Percentiles rank a stretch among this genome's conserved stretches.
phyloP scores from a whole-genome alignment of 2,113 vertebrate species.

The Pseudorhombus dupliciocellatus region DNA sequence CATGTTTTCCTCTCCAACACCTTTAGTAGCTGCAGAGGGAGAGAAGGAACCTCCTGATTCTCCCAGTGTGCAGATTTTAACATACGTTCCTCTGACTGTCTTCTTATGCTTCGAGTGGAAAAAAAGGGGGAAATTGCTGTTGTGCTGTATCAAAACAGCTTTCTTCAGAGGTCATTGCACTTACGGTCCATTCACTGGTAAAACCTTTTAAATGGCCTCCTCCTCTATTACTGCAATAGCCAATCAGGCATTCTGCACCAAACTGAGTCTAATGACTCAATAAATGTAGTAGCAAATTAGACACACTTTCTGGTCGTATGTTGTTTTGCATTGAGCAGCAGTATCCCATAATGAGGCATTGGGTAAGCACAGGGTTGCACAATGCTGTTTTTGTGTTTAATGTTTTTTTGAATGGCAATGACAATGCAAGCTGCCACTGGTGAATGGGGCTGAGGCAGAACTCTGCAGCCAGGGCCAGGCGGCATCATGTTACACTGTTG shows the following conservation, averaged over 20 bases:
- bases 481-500: conserved; percentile 60
- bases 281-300: conserved; percentile 52
- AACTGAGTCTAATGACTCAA: conserved; percentile 55
- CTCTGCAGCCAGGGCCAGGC: conserved; percentile 32
- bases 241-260: conserved; percentile 36
- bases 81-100: conserved; percentile 42
- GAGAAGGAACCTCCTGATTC: conserved; percentile 25
- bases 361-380: conserved; percentile 24
- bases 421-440: conserved; percentile 10
- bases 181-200: conserved; percentile 2
- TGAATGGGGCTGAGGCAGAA: conserved; percentile 36
- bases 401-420: conserved; percentile 35
- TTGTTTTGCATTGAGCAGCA: conserved; percentile 10
- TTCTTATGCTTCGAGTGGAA: conserved; percentile 20
- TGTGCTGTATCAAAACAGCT: neutral
- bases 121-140: conserved; percentile 15
- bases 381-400: conserved; percentile 49
- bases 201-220: conserved; percentile 21
- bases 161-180: conserved; percentile 3
- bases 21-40: conserved; percentile 15
- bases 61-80: conserved; percentile 30
- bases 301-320: conserved; percentile 49
- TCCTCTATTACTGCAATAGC: conserved; percentile 46
- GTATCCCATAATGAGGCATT: conserved; percentile 20
- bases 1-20: conserved; percentile 30